A percentile compares a stretch with the other conserved stretches of the same genome.
These are phyloP conservation scores for Agriopis marginaria DNA, from an alignment of 2,888 invertebrate genomes.

Conservation along the genomic window DNA sequence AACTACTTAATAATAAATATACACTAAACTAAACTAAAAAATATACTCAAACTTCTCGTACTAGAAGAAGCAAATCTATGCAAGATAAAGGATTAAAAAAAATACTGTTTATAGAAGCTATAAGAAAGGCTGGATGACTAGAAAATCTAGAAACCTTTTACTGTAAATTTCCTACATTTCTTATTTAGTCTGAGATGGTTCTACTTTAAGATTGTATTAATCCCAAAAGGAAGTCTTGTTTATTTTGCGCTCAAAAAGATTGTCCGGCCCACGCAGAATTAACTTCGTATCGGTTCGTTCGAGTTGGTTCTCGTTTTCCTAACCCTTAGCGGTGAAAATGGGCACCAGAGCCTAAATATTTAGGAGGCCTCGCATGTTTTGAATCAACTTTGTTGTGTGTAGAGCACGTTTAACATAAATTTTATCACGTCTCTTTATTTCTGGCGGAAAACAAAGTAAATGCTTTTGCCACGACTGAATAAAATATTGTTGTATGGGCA, in stretches of 20 bases:
- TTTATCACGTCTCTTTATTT: conserved; percentile 21
- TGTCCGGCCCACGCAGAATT: conserved; percentile 9
- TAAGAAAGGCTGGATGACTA: background rate
- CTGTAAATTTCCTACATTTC: conserved; percentile 7
- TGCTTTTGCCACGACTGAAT: conserved; percentile 43
- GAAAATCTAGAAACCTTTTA: background rate
- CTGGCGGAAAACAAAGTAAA: conserved; percentile 44
- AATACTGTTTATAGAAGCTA: no score
- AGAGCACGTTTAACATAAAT: conserved; percentile 35
- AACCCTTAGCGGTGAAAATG: conserved; percentile 33
- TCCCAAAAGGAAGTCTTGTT: conserved; percentile 1
- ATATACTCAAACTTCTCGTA: no score
- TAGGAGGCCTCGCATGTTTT: conserved; percentile 35
- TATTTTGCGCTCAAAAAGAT: conserved; percentile 13
- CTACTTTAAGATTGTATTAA: conserved; percentile 10
- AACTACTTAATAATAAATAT: no score
- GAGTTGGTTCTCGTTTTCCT: background rate
- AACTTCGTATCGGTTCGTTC: conserved; percentile 13
- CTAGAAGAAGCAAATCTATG: no score
- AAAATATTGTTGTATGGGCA: conserved; percentile 33
- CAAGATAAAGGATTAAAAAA: no score
- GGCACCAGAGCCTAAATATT: conserved; percentile 38
- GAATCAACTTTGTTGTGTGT: conserved; percentile 33
- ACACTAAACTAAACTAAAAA: no score
- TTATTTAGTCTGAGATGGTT: background rate